These are phyloP conservation scores for Cordilura impudica DNA, from an alignment of 2,888 invertebrate species.

Conservation along the genomic window DNA sequence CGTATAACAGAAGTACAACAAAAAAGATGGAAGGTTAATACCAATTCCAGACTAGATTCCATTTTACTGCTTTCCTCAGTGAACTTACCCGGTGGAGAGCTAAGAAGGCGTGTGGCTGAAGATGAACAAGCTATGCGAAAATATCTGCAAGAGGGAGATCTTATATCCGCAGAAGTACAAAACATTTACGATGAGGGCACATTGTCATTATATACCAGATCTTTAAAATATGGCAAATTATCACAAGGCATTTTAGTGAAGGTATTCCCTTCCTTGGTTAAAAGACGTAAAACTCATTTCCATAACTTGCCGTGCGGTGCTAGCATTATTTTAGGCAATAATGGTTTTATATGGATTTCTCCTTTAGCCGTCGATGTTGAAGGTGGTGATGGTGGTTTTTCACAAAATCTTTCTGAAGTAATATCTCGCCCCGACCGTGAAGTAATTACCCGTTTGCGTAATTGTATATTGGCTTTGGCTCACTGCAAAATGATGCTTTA, in stretches of 20 bases:
- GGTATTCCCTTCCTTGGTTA: slow-evolving; percentile 94
- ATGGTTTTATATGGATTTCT: slow-evolving; percentile 97
- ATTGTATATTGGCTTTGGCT: slow-evolving; percentile 92
- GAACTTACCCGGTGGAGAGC: slow-evolving; percentile 97
- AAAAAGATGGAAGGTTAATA: slow-evolving; percentile 96
- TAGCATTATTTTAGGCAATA: slow-evolving; percentile 95
- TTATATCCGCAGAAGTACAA: slow-evolving; percentile 98
- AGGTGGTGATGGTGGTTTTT: slow-evolving; percentile 85
- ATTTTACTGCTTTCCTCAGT: slow-evolving; percentile 93
- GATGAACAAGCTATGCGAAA: slow-evolving; percentile 99
- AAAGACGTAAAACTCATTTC: slow-evolving; percentile 96
- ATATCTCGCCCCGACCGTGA: slow-evolving; percentile 87
- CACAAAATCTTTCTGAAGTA: slow-evolving; percentile 85
- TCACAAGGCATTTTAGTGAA: slow-evolving; percentile 92
- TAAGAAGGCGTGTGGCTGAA: slow-evolving; percentile 94
- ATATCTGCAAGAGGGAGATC: slow-evolving; percentile 95
- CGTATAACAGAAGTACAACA: slow-evolving; percentile 96
- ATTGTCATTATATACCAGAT: slow-evolving; percentile 95
- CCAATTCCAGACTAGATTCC: slow-evolving; percentile 93
- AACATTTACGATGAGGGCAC: slow-evolving; percentile 94
- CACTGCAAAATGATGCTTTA: slow-evolving; percentile 93
- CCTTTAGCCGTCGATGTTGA: slow-evolving; percentile 82
- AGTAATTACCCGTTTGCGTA: slow-evolving; percentile 91
- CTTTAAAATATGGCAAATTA: slow-evolving; percentile 97
- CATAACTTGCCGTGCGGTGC: slow-evolving; percentile 95